Percentiles rank a stretch among this genome's conserved stretches.
phyloP scores from a whole-genome alignment of 2,797 vertebrate species.

The Decapterus maruadsi region DNA sequence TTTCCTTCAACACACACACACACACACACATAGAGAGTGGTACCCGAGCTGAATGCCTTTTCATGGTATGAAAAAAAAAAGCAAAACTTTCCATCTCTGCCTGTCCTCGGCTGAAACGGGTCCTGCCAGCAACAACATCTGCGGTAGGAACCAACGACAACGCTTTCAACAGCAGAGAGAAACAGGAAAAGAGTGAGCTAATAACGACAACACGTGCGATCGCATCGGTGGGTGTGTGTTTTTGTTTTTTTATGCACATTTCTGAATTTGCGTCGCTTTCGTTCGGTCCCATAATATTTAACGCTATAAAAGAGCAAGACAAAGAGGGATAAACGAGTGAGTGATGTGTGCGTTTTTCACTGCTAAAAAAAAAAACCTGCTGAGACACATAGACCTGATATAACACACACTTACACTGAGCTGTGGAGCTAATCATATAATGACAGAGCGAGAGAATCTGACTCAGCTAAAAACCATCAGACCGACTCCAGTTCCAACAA shows the following conservation, averaged over 20 bases:
- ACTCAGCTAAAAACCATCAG: conserved; percentile 57
- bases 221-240: background rate
- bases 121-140: conserved; percentile 67
- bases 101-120: conserved; percentile 25
- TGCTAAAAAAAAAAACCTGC: conserved; percentile 30
- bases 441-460: conserved; percentile 51
- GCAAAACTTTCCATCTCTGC: conserved; percentile 56
- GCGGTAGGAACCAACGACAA: conserved; percentile 40
- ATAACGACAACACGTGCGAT: background rate
- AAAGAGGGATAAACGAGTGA: background rate
- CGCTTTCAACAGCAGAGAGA: conserved; percentile 1
- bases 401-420: conserved; percentile 17
- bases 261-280: background rate
- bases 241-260: background rate
- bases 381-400: conserved; percentile 34
- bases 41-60: conserved; percentile 38
- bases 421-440: conserved; percentile 56
- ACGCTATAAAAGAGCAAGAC: background rate
- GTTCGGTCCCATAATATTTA: background rate
- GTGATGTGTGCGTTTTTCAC: background rate
- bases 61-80: conserved; percentile 16
- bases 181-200: conserved; percentile 19
- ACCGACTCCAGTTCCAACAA: conserved; percentile 53
- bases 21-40: background rate
- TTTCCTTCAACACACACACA: conserved; percentile 38